Conservation (phyloP, 2,888 invertebrate species). For the Macrophya alboannulata region DNA sequence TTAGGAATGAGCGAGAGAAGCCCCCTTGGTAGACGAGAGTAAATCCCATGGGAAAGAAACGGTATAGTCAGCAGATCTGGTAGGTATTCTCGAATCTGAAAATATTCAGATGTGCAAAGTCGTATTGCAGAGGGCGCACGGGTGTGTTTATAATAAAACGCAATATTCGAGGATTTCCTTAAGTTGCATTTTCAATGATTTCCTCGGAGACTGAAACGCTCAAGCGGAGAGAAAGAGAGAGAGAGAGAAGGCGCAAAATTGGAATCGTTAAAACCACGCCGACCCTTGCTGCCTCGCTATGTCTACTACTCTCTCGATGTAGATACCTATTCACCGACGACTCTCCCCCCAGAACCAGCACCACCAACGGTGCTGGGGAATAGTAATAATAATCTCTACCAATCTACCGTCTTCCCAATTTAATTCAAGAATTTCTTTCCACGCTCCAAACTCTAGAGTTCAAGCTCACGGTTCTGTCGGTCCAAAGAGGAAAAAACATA, state of each 20-base stretch:
- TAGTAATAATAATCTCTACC: constrained; percentile 42
- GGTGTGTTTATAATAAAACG: constrained; percentile 78
- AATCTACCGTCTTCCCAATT: constrained; percentile 19
- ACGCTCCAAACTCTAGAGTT: not conserved
- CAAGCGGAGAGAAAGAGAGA: constrained; percentile 56
- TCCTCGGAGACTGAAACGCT: constrained; percentile 84
- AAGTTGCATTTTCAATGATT: constrained; percentile 90
- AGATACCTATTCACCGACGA: not conserved
- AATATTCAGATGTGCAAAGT: constrained; percentile 74
- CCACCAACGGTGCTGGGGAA: not conserved
- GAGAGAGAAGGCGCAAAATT: constrained; percentile 65
- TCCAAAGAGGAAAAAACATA: constrained; percentile 3
- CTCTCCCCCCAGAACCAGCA: not conserved
- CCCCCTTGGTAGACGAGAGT: not conserved
- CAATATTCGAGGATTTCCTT: constrained; percentile 79
- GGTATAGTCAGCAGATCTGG: not conserved
- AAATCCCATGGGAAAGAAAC: constrained; percentile 40
- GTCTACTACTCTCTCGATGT: constrained; percentile 19
- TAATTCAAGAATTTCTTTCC: constrained; percentile 32
- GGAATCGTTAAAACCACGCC: constrained; percentile 72
- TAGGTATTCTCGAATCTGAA: constrained; percentile 76
- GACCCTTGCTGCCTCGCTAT: not conserved
- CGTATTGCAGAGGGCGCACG: constrained; percentile 19
- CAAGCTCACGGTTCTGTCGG: not conserved
- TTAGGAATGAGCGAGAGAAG: not conserved